Conservation (phyloP, 2,888 invertebrate species). For the Tholera decimalis region DNA sequence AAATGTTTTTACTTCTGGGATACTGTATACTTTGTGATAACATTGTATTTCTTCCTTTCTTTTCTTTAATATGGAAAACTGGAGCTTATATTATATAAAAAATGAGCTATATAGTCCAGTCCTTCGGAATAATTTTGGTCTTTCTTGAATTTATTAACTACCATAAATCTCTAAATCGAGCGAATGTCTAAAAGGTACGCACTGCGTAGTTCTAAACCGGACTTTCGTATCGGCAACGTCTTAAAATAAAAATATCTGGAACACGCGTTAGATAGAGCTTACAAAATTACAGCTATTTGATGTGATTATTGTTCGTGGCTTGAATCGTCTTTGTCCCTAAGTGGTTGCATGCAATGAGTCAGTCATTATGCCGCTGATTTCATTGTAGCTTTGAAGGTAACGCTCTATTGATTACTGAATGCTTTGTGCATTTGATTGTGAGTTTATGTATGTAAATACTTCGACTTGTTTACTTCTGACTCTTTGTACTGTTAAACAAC, state of each 20-base stretch:
- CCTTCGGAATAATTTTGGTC: background rate
- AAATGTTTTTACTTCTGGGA: conserved; percentile 4
- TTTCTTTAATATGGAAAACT: no score
- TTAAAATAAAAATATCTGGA: conserved; percentile 31
- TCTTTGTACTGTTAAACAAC: conserved; percentile 27
- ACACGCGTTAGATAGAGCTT: conserved; percentile 6
- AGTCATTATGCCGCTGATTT: conserved; percentile 47
- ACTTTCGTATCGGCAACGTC: conserved; percentile 15
- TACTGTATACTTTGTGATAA: no score
- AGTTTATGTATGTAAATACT: conserved; percentile 17
- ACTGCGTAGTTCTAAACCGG: conserved; percentile 36
- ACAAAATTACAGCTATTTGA: conserved; percentile 19
- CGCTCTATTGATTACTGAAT: conserved; percentile 44
- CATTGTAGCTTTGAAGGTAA: conserved; percentile 48
- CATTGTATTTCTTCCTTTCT: no score
- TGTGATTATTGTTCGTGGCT: conserved; percentile 26
- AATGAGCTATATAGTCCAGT: no score
- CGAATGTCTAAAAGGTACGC: background rate
- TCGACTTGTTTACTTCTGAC: conserved; percentile 21
- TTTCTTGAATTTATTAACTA: background rate
- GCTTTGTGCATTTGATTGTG: conserved; percentile 46
- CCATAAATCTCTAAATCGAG: background rate
- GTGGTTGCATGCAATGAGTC: conserved; percentile 29
- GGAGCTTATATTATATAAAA: no score
- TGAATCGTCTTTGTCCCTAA: conserved; percentile 5